These are phyloP conservation scores for Scrobipalpa costella DNA, from an alignment of 2,888 invertebrate species.

Conservation along the genomic window DNA sequence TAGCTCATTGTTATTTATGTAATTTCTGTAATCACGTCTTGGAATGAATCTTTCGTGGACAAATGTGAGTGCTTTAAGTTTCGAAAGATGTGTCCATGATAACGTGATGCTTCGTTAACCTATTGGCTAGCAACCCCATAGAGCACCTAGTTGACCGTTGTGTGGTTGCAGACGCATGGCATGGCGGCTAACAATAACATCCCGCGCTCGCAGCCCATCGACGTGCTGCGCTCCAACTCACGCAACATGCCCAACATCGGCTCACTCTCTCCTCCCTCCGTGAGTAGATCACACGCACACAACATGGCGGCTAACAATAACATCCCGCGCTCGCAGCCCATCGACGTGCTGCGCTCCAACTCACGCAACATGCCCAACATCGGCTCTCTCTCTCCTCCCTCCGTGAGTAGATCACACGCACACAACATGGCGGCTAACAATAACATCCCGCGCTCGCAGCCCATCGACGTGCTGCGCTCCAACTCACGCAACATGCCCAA, in stretches of 20 bases:
- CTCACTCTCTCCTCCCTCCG: constrained; percentile 95
- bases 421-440: no score
- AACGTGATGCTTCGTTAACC: neutral
- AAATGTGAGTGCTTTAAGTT: no score
- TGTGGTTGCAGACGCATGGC: constrained; percentile 33
- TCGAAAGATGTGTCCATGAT: no score
- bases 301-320: constrained; percentile 53
- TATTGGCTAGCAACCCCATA: no score
- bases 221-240: constrained; percentile 88
- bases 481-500: no score
- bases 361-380: constrained; percentile 89
- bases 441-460: no score
- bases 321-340: constrained; percentile 92
- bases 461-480: no score
- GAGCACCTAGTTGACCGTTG: neutral
- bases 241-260: constrained; percentile 90
- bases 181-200: constrained; percentile 70
- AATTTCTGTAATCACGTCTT: no score
- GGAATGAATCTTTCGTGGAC: no score
- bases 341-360: constrained; percentile 89
- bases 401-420: no score
- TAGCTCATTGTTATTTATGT: no score
- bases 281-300: constrained; percentile 60
- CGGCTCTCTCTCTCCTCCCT: constrained; percentile 96
- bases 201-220: constrained; percentile 93